A percentile compares a stretch with the other conserved stretches of the same genome.
Evolutionary conservation across 2,113 vertebrate species (phyloP).

Genomic region (Oxyura jamaicensis): DNA sequence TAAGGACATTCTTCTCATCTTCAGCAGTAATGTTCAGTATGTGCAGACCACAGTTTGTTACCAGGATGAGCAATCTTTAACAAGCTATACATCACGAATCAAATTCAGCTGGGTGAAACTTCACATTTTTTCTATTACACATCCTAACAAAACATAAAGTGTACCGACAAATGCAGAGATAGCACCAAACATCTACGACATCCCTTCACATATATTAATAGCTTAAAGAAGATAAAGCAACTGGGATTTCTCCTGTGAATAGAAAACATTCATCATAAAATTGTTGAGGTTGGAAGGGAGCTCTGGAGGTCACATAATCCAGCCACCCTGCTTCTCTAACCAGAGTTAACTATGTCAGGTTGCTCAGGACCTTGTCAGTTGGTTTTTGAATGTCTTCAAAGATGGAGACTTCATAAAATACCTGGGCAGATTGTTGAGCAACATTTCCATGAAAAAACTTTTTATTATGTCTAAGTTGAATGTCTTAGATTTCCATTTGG

Average conservation of each 20-base stretch:
- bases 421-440: not conserved
- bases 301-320: not conserved
- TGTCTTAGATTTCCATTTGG: not conserved
- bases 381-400: not conserved
- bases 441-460: not conserved
- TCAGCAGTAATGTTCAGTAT: not conserved
- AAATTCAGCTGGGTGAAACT: not conserved
- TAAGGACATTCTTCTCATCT: not conserved
- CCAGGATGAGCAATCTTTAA: not conserved
- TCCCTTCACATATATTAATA: not conserved
- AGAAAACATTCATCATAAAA: not conserved
- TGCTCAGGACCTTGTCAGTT: not conserved
- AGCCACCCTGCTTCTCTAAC: fast-evolving
- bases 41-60: not conserved
- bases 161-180: not conserved
- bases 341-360: not conserved
- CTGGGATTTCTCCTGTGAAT: not conserved
- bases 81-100: not conserved
- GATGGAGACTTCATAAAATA: not conserved
- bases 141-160: not conserved
- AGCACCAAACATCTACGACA: fast-evolving
- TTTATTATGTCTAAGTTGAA: not conserved
- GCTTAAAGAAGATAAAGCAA: not conserved
- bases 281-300: not conserved
- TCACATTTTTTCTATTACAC: not conserved